A percentile compares a stretch with the other conserved stretches of the same genome.
Conservation (phyloP, 2,797 vertebrate genomes). For the Kryptolebias ocellatus region DNA sequence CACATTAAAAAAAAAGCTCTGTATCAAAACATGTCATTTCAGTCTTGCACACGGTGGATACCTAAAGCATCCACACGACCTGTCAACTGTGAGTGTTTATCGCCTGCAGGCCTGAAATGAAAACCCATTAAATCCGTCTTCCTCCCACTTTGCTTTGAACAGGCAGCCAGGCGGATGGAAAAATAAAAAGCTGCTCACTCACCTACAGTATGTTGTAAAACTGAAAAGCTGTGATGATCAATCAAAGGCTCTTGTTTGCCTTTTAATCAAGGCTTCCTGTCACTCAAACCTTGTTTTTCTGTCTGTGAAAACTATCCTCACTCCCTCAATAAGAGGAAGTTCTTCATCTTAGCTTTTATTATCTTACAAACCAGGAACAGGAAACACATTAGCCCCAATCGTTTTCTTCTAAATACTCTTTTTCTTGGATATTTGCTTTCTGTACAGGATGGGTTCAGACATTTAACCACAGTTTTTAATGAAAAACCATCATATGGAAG, state of each 20-base stretch:
- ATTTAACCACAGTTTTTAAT: too few species aligned
- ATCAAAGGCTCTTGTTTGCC: constrained; percentile 2
- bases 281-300: neutral
- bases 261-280: neutral
- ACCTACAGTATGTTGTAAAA: neutral
- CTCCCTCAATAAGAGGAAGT: too few species aligned
- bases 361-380: too few species aligned
- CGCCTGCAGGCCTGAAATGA: constrained; percentile 35
- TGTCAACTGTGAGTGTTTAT: constrained; percentile 35
- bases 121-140: constrained; percentile 41
- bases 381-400: too few species aligned
- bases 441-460: neutral
- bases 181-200: constrained; percentile 2
- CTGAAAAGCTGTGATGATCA: neutral
- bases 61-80: constrained; percentile 17
- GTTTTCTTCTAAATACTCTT: too few species aligned
- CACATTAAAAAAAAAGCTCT: constrained; percentile 15
- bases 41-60: constrained; percentile 14
- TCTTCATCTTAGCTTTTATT: too few species aligned
- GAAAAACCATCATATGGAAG: neutral
- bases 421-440: neutral
- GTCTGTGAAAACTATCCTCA: too few species aligned
- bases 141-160: constrained; percentile 23
- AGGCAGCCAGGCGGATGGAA: constrained; percentile 8
- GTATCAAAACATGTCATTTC: constrained; percentile 27